Base-by-base conservation (phyloP, 2,888 invertebrate genomes). In the Leucozona laternaria region DNA sequence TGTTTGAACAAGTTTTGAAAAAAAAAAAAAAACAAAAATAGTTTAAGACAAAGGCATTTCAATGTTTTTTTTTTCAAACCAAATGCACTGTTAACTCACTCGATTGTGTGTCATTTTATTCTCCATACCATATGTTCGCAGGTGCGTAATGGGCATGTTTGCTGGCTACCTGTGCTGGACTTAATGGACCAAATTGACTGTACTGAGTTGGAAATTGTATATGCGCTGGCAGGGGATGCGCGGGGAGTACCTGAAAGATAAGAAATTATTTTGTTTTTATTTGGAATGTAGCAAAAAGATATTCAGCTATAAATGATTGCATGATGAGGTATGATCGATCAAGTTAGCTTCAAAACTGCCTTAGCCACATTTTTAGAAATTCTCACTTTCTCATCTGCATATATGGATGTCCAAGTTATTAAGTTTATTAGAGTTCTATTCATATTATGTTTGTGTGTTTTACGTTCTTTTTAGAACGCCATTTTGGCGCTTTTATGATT, bases 151-250 rank as follows among this genome's bases (percentile, higher is more conserved):
- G 93, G 88, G 91, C 92, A 90, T 93, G 93, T 88, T 93, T 93
- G 90, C 90, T 92, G 89, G 92, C 91, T 89, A 93, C 93, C 90
- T 93, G 93, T 43, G 92, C 93, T 82, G 93, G 93, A 91, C 93
- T 93, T 77, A 93, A 88, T 62, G 93, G 93, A 88, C 92, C 93
- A 90, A 93, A 93, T 90, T 93, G 93, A 90, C 92, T 94, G 90
- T 95, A 95, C 89, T 95, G 95, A 31, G 95, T 94, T 77, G 95
- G 95, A 90, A 96, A 96, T 91, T 96, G 96, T 92, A 97, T 95
- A 92, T 97, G 97, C 10, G 97, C 97, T 85, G 97, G 97, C 90
- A 97, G 93, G 58, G 96, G 96, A 92, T 97, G 96, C 66, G 95
- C 94, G 84, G 96, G 94, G 89, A 93, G 93, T 53, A 94, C 93